Conservation (phyloP, 2,113 vertebrate genomes). For the Meleagris gallopavo region DNA sequence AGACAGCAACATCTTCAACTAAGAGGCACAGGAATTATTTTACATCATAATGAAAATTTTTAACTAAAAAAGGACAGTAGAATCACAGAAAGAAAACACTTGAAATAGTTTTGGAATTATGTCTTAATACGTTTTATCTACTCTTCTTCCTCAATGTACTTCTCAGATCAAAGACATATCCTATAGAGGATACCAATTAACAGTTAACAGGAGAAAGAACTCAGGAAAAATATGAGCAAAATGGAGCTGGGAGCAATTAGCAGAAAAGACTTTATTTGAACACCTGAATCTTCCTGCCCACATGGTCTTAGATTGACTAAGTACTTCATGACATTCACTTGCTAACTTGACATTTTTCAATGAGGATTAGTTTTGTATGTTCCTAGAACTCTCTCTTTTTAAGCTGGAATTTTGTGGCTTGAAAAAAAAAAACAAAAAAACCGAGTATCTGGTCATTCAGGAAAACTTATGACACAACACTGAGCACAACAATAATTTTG, state of each 20-base stretch:
- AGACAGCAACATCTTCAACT: neutral
- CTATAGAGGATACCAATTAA: neutral
- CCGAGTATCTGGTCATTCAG: neutral
- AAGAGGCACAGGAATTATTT: neutral
- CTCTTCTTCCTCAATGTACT: neutral
- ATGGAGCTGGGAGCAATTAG: constrained; percentile 16
- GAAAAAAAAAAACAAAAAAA: neutral
- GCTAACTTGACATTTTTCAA: neutral
- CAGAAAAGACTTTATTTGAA: constrained; percentile 36
- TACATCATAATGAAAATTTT: neutral
- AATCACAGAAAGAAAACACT: neutral
- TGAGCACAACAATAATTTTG: neutral
- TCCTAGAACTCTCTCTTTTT: neutral
- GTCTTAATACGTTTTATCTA: neutral
- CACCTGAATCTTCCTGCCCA: constrained; percentile 1
- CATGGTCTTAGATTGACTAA: constrained; percentile 28
- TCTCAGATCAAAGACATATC: neutral
- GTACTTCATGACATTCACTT: neutral
- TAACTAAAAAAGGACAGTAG: neutral
- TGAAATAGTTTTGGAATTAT: rapidly evolving
- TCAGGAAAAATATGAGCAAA: neutral
- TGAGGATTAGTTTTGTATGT: neutral
- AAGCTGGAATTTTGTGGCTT: neutral
- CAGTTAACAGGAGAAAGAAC: neutral
- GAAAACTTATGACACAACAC: neutral